Conservation (phyloP, 1,140 invertebrate genomes). For the Fragariocoptes setiger region DNA sequence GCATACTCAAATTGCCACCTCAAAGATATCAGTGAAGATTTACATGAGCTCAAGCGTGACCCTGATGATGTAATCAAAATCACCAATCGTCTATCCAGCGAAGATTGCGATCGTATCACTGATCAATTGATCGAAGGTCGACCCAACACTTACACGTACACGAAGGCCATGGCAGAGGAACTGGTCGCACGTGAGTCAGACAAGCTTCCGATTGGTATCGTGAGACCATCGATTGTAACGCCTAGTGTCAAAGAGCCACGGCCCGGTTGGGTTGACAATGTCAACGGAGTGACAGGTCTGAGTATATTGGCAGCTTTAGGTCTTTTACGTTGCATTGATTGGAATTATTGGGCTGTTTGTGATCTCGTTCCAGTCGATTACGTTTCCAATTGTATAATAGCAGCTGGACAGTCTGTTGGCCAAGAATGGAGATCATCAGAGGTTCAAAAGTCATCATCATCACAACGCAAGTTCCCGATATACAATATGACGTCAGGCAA, state of each 20-base stretch:
- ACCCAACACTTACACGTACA: slow-evolving; percentile 58
- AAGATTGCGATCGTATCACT: slow-evolving; percentile 35
- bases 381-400: slow-evolving; percentile 30
- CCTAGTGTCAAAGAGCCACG: slow-evolving; percentile 55
- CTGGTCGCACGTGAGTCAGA: slow-evolving; percentile 58
- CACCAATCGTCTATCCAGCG: slow-evolving; percentile 25
- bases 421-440: neutral
- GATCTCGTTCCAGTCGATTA: neutral
- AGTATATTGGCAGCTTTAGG: slow-evolving; percentile 14
- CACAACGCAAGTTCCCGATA: slow-evolving; percentile 30
- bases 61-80: slow-evolving; percentile 10
- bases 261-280: slow-evolving; percentile 66
- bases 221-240: slow-evolving; percentile 71
- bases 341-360: neutral
- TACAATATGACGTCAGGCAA: slow-evolving; percentile 68
- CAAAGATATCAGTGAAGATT: slow-evolving; percentile 20
- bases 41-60: slow-evolving; percentile 26
- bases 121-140: slow-evolving; percentile 28
- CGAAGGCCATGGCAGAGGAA: slow-evolving; percentile 45
- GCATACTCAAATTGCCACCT: slow-evolving; percentile 24
- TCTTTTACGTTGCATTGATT: neutral
- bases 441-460: slow-evolving; percentile 8
- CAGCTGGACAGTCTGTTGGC: slow-evolving; percentile 35
- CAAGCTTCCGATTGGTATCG: slow-evolving; percentile 43
- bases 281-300: slow-evolving; percentile 68